A percentile compares a stretch with the other conserved stretches of the same genome.
Evolutionary conservation across 1,140 invertebrate genomes (phyloP).

Genomic region (Trichogramma pretiosum): DNA sequence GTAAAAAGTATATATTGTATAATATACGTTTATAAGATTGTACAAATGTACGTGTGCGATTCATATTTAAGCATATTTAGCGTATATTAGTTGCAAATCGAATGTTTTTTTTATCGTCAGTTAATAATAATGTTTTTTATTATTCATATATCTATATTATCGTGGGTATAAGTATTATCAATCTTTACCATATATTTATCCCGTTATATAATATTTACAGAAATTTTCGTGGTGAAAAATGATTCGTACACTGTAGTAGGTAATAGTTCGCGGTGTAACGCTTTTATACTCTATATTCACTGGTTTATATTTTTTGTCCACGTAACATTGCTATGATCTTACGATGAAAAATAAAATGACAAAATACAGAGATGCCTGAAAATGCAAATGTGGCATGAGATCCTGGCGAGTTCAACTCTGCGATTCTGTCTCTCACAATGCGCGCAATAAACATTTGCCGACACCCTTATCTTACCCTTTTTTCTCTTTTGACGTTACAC

Average conservation of each 20-base stretch:
- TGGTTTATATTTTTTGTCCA: slow-evolving; percentile 3
- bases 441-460: slow-evolving; percentile 23
- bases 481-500: not conserved
- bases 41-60: slow-evolving; percentile 21
- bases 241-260: too few relatives aligned
- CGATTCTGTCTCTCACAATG: not conserved
- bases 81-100: slow-evolving; percentile 22
- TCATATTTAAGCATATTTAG: slow-evolving; percentile 19
- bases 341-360: too few relatives aligned
- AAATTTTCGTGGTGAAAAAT: slow-evolving; percentile 18
- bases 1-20: too few relatives aligned
- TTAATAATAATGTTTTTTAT: too few relatives aligned
- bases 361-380: too few relatives aligned
- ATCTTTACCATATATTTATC: too few relatives aligned
- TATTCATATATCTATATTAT: slow-evolving; percentile 17
- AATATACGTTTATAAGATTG: slow-evolving; percentile 20
- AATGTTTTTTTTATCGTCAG: too few relatives aligned
- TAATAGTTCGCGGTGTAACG: slow-evolving; percentile 11
- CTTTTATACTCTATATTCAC: slow-evolving; percentile 5
- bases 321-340: too few relatives aligned
- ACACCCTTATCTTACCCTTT: slow-evolving; percentile 20
- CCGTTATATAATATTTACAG: slow-evolving; percentile 16
- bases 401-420: too few relatives aligned
- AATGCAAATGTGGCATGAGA: too few relatives aligned
- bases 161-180: too few relatives aligned